Percentiles rank a stretch among this genome's conserved stretches.
phyloP scores from a whole-genome alignment of 2,888 invertebrate species.

The Morpho achilles region DNA sequence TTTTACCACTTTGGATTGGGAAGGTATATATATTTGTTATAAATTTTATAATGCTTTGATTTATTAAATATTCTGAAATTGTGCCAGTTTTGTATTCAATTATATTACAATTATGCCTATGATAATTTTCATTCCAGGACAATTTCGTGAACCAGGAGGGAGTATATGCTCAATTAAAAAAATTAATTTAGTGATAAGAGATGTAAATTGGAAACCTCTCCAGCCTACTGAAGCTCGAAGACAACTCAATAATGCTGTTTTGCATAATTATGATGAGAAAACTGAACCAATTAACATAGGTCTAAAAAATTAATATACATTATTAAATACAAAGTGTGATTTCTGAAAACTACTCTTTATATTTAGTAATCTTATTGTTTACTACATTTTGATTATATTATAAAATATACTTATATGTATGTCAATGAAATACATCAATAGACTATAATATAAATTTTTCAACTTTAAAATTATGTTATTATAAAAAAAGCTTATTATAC shows the following conservation, averaged over 20 bases:
- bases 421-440: too few species aligned
- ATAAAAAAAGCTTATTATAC: too few species aligned
- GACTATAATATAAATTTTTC: too few species aligned
- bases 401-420: too few species aligned
- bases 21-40: slow-evolving; percentile 43
- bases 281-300: slow-evolving; percentile 78
- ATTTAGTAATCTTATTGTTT: too few species aligned
- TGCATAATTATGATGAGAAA: slow-evolving; percentile 76
- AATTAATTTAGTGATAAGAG: slow-evolving; percentile 87
- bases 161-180: slow-evolving; percentile 85
- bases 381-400: too few species aligned
- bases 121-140: slow-evolving; percentile 73
- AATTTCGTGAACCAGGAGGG: slow-evolving; percentile 91
- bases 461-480: too few species aligned
- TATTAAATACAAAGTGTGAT: too few species aligned
- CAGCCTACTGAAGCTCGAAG: slow-evolving; percentile 90
- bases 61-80: not conserved
- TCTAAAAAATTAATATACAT: slow-evolving; percentile 33
- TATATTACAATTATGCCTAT: too few species aligned
- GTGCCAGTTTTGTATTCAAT: too few species aligned
- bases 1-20: slow-evolving; percentile 85
- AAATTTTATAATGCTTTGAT: slow-evolving; percentile 10
- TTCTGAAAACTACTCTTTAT: too few species aligned
- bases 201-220: slow-evolving; percentile 89
- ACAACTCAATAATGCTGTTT: slow-evolving; percentile 90